These are phyloP conservation scores for Drosophila gunungcola DNA, from an alignment of 1,140 invertebrate species.

Conservation along the genomic window DNA sequence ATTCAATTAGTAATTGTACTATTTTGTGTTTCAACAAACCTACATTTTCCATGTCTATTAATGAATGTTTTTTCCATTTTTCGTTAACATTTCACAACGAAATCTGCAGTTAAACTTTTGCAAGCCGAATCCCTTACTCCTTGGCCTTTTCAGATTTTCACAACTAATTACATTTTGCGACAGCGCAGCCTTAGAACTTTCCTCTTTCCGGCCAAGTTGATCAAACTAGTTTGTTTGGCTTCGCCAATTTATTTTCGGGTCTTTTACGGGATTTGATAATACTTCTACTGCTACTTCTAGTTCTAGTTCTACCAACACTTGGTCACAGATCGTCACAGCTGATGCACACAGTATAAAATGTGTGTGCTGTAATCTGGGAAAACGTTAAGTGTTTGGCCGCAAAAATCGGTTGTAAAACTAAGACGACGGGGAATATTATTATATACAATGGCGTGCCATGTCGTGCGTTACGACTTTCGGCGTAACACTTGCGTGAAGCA, in stretches of 20 bases:
- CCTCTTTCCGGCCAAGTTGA: constrained; percentile 26
- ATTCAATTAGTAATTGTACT: too few species aligned
- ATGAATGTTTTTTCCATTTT: not conserved
- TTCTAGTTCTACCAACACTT: not conserved
- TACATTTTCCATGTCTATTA: not conserved
- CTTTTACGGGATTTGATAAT: constrained; percentile 6
- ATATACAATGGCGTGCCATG: not conserved
- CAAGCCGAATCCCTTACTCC: constrained; percentile 5
- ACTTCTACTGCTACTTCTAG: too few species aligned
- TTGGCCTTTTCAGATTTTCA: constrained; percentile 1
- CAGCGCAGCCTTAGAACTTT: constrained; percentile 25
- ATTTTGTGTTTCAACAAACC: too few species aligned
- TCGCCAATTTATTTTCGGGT: constrained; percentile 15
- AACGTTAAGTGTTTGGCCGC: constrained; percentile 19
- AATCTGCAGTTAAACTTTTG: not conserved
- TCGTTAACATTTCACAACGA: not conserved
- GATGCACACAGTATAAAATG: constrained; percentile 7
- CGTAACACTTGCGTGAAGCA: constrained; percentile 73
- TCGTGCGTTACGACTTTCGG: constrained; percentile 36
- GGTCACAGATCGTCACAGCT: constrained; percentile 3
- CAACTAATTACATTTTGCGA: constrained; percentile 33
- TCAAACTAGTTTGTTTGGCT: constrained; percentile 33
- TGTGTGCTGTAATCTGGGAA: constrained; percentile 15
- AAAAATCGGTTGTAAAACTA: constrained; percentile 56
- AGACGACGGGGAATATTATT: not conserved